Conservation (phyloP, 2,888 invertebrate genomes). For the Diaphora mendica region DNA sequence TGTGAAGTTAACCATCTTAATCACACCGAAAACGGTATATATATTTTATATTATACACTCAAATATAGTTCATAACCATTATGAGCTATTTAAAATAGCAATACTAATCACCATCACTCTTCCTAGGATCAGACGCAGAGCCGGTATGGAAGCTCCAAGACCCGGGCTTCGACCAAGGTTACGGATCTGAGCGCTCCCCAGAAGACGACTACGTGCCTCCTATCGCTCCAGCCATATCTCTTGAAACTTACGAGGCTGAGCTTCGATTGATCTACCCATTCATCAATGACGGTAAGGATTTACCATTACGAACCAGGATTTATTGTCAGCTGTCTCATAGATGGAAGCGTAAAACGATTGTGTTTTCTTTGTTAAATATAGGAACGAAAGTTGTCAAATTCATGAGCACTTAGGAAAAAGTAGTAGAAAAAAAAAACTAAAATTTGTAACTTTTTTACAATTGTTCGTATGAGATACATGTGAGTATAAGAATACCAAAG, state of each 20-base stretch:
- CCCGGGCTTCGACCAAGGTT: slow-evolving; percentile 90
- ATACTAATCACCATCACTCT: slow-evolving; percentile 5
- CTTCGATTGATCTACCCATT: slow-evolving; percentile 88
- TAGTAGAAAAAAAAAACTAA: too few relatives aligned
- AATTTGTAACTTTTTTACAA: too few relatives aligned
- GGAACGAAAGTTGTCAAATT: not conserved
- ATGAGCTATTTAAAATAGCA: not conserved
- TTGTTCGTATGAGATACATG: too few relatives aligned
- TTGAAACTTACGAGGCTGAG: slow-evolving; percentile 87
- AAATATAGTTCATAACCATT: too few relatives aligned
- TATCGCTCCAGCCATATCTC: slow-evolving; percentile 83
- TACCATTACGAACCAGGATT: slow-evolving; percentile 24
- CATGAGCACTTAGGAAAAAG: not conserved
- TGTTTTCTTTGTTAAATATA: slow-evolving; percentile 1
- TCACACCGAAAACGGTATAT: not conserved
- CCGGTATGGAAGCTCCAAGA: slow-evolving; percentile 86
- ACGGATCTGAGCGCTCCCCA: slow-evolving; percentile 91
- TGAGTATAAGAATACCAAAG: too few relatives aligned
- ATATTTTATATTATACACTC: not conserved
- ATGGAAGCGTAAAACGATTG: slow-evolving; percentile 19
- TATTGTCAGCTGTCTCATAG: slow-evolving; percentile 5
- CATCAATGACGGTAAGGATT: slow-evolving; percentile 88
- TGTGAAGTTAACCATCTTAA: not conserved
- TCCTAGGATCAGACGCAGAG: slow-evolving; percentile 83
- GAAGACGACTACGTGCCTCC: slow-evolving; percentile 92